Evolutionary conservation across 2,888 invertebrate genomes (phyloP).

Genomic region (Antheraea yamamai): DNA sequence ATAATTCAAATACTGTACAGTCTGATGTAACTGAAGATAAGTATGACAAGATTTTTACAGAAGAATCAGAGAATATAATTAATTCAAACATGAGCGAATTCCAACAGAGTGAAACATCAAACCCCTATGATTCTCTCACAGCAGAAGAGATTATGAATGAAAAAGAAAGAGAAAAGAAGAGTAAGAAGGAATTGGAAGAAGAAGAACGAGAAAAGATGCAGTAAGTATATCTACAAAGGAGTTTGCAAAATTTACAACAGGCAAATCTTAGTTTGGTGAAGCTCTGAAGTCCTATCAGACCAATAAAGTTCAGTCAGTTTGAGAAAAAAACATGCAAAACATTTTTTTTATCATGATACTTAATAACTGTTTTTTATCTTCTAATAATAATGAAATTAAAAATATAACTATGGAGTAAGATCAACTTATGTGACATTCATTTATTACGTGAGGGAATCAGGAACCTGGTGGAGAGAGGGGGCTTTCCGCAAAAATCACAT

Average conservation of each 20-base stretch:
- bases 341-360: no score
- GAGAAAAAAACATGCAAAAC: not conserved
- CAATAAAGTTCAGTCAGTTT: not conserved
- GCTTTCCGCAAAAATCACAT: no score
- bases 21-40: conserved; percentile 46
- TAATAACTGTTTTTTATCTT: no score
- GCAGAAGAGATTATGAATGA: conserved; percentile 75
- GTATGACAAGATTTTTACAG: conserved; percentile 39
- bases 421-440: no score
- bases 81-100: conserved; percentile 57
- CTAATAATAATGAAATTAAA: no score
- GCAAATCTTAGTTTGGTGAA: not conserved
- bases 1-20: conserved; percentile 49
- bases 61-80: conserved; percentile 45
- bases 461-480: no score
- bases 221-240: conserved; percentile 79
- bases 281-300: no score
- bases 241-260: not conserved
- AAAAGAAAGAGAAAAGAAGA: conserved; percentile 86
- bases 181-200: conserved; percentile 93
- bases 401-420: no score
- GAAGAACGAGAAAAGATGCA: conserved; percentile 98
- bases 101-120: conserved; percentile 55
- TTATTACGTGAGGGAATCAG: no score
- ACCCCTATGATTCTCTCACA: conserved; percentile 60